Percentiles rank a stretch among this genome's conserved stretches.
These are phyloP conservation scores for Xylocampa areola DNA, from an alignment of 2,888 invertebrate species.

Conservation along the genomic window DNA sequence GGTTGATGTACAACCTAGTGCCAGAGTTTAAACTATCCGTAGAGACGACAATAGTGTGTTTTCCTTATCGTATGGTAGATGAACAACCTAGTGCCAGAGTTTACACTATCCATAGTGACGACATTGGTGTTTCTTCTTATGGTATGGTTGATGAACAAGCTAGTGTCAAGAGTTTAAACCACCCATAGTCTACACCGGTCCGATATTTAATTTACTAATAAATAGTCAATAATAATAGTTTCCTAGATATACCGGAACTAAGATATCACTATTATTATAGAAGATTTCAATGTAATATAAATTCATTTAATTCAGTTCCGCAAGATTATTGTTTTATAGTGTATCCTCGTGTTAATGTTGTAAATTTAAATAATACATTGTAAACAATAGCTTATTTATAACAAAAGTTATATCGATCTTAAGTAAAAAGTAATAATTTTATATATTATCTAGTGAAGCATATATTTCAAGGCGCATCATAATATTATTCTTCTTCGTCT, in stretches of 20 bases:
- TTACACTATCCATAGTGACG: no score
- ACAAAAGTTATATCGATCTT: constrained; percentile 11
- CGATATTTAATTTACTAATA: background rate
- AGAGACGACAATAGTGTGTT: no score
- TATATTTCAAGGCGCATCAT: no score
- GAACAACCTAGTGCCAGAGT: no score
- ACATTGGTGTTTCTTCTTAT: no score
- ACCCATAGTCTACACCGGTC: no score
- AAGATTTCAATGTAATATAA: constrained; percentile 8
- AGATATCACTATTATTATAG: constrained; percentile 4
- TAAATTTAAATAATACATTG: constrained; percentile 1
- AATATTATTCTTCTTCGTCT: no score
- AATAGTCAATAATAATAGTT: background rate
- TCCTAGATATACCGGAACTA: constrained; percentile 33
- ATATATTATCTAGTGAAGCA: background rate
- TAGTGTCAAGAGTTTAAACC: no score
- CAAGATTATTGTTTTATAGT: constrained; percentile 7
- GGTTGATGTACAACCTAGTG: no score
- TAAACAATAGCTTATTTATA: background rate
- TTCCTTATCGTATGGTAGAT: no score
- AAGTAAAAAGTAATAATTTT: background rate
- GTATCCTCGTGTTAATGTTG: constrained; percentile 6
- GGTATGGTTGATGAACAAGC: no score
- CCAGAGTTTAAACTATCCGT: no score
- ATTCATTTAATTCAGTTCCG: constrained; percentile 47